phyloP scores from a whole-genome alignment of 1,140 invertebrate species.

The Drosophila nannoptera region DNA sequence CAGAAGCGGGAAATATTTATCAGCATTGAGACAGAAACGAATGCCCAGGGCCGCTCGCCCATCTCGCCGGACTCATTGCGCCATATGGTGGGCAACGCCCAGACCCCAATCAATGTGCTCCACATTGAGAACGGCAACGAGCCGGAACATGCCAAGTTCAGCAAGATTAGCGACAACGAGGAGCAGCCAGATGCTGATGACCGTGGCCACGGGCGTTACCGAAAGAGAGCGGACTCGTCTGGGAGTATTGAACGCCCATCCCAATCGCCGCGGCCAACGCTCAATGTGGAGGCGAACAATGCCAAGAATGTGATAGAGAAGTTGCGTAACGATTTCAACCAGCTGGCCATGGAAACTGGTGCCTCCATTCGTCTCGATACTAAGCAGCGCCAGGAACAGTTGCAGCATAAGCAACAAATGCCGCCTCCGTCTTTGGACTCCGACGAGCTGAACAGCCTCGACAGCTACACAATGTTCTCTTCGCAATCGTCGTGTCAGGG shows the following conservation, averaged over 20 bases:
- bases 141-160: constrained; percentile 68
- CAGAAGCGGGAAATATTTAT: constrained; percentile 77
- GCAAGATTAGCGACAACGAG: constrained; percentile 72
- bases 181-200: constrained; percentile 43
- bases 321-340: constrained; percentile 66
- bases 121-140: constrained; percentile 70
- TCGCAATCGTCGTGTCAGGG: constrained; percentile 59
- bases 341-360: constrained; percentile 56
- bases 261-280: constrained; percentile 20
- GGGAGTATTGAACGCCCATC: neutral
- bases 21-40: constrained; percentile 75
- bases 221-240: constrained; percentile 18
- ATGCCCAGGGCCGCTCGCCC: constrained; percentile 67
- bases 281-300: constrained; percentile 73
- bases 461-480: constrained; percentile 72
- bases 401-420: constrained; percentile 21
- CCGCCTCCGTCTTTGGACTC: constrained; percentile 65
- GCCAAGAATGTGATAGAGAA: constrained; percentile 73
- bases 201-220: constrained; percentile 27
- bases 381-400: constrained; percentile 11
- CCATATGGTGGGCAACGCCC: constrained; percentile 71
- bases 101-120: constrained; percentile 63
- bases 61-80: constrained; percentile 69
- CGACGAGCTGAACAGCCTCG: constrained; percentile 74
- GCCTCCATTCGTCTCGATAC: constrained; percentile 49